phyloP scores from a whole-genome alignment of 2,888 invertebrate species.

The Rhingia rostrata region DNA sequence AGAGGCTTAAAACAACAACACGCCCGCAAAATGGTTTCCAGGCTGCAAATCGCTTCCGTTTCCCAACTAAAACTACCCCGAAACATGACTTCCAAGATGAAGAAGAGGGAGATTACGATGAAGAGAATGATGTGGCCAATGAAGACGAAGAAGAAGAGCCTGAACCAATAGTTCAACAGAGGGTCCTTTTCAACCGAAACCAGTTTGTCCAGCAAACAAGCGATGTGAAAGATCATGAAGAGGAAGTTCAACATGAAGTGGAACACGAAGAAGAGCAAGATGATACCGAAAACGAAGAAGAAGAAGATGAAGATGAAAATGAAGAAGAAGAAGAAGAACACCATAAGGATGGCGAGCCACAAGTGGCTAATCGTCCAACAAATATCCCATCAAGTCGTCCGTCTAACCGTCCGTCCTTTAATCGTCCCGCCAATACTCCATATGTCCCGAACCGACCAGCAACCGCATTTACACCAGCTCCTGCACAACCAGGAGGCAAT shows the following conservation, averaged over 20 bases:
- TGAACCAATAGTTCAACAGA: constrained; percentile 22
- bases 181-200: constrained; percentile 15
- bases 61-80: constrained; percentile 38
- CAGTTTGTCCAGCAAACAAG: constrained; percentile 23
- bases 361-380: constrained; percentile 9
- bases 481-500: background rate
- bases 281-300: constrained; percentile 62
- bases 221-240: constrained; percentile 43
- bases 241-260: constrained; percentile 57
- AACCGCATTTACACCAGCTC: constrained; percentile 42
- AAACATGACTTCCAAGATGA: constrained; percentile 30
- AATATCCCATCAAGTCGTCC: constrained; percentile 26
- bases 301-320: constrained; percentile 61
- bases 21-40: constrained; percentile 31
- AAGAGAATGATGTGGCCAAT: constrained; percentile 62
- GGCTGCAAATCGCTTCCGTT: constrained; percentile 76
- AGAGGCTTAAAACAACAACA: background rate
- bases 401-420: constrained; percentile 63
- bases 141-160: constrained; percentile 30
- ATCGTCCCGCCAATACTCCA: constrained; percentile 44
- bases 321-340: constrained; percentile 53
- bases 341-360: constrained; percentile 30
- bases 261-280: constrained; percentile 72
- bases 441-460: constrained; percentile 29
- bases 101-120: constrained; percentile 71